A percentile compares a stretch with the other conserved stretches of the same genome.
phyloP scores from a whole-genome alignment of 2,888 invertebrate genomes.

The Stenoptilia bipunctidactyla region DNA sequence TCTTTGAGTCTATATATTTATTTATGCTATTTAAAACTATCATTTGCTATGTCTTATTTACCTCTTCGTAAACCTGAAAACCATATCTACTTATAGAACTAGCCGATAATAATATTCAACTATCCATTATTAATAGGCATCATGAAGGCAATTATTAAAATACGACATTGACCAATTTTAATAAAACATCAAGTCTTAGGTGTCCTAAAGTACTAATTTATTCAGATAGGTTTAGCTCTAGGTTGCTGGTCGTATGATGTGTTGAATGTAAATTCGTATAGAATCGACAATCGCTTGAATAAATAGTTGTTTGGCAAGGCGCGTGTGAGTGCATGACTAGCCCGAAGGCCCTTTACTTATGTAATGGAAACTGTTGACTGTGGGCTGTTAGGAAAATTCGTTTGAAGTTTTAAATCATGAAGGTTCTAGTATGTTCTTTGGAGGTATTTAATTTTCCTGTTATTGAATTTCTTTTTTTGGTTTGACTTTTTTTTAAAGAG shows the following conservation, averaged over 20 bases:
- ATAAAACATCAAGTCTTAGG: conserved; percentile 15
- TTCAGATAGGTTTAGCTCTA: not conserved
- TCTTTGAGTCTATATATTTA: too few species aligned
- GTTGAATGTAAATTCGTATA: not conserved
- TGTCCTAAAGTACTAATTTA: not conserved
- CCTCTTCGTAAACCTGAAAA: too few species aligned
- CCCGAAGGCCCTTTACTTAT: conserved; percentile 1
- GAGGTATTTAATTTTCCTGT: too few species aligned
- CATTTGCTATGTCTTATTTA: too few species aligned
- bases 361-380: not conserved
- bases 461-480: too few species aligned
- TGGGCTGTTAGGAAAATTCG: too few species aligned
- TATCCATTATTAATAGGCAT: conserved; percentile 4
- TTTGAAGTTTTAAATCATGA: too few species aligned
- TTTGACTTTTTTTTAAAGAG: too few species aligned
- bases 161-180: conserved; percentile 37
- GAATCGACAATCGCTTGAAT: not conserved
- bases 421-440: too few species aligned
- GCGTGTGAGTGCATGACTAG: not conserved
- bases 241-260: not conserved
- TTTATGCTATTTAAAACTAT: too few species aligned
- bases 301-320: not conserved
- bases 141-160: conserved; percentile 10
- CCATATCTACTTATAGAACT: too few species aligned
- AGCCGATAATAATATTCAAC: too few species aligned